Conservation (phyloP, 2,888 invertebrate species). For the Synergus japonicus region DNA sequence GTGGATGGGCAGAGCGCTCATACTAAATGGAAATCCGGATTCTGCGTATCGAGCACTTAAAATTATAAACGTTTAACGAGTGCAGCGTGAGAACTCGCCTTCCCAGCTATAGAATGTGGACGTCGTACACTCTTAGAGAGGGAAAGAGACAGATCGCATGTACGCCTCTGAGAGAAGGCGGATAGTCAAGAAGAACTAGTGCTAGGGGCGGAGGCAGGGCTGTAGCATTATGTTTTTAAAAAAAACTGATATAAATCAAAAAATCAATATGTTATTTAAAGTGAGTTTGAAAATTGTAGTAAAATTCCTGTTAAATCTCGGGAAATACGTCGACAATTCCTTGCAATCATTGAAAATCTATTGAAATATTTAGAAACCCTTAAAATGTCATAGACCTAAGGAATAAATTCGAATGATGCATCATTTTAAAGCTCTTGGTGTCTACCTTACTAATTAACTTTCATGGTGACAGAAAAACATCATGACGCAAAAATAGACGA, state of each 20-base stretch:
- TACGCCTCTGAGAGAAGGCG: neutral
- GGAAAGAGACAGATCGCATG: slow-evolving; percentile 7
- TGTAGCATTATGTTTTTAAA: neutral
- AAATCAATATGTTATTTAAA: too few species aligned
- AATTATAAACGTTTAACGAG: slow-evolving; percentile 58
- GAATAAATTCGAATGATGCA: too few species aligned
- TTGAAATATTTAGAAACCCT: too few species aligned
- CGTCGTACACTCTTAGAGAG: slow-evolving; percentile 46
- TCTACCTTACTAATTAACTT: too few species aligned
- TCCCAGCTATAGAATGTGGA: slow-evolving; percentile 54
- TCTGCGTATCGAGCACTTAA: slow-evolving; percentile 49
- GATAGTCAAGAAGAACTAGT: slow-evolving; percentile 2
- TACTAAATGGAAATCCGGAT: slow-evolving; percentile 30
- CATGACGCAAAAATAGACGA: too few species aligned
- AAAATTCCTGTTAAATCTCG: too few species aligned
- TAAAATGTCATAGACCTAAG: too few species aligned
- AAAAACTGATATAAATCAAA: neutral
- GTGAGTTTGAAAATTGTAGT: too few species aligned
- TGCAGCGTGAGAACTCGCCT: slow-evolving; percentile 56
- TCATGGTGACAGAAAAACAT: too few species aligned
- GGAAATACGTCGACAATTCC: too few species aligned
- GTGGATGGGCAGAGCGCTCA: slow-evolving; percentile 1
- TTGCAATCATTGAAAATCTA: too few species aligned
- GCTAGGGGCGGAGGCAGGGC: slow-evolving; percentile 12
- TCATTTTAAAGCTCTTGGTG: too few species aligned